These are phyloP conservation scores for Siphonodentalium dalli DNA, from an alignment of 2,888 invertebrate species.

Conservation along the genomic window DNA sequence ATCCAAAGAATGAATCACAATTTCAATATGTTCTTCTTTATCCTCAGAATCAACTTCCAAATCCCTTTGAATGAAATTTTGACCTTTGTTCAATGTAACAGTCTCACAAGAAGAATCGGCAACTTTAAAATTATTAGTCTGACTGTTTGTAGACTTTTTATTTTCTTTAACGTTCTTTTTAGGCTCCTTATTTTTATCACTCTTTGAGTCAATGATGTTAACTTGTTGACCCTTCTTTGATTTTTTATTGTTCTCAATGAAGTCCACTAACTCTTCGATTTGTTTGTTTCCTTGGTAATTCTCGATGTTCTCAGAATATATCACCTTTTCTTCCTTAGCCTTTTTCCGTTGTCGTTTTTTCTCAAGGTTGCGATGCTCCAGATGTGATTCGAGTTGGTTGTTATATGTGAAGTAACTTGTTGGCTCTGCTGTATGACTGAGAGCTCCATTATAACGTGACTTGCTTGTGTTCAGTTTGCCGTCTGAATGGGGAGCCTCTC, in stretches of 20 bases:
- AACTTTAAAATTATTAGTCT: not conserved
- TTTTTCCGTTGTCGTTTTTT: conserved; percentile 31
- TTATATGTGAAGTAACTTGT: not conserved
- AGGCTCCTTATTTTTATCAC: not conserved
- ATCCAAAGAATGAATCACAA: not conserved
- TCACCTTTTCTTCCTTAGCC: conserved; percentile 25
- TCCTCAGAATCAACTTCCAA: not conserved
- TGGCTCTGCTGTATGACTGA: not conserved
- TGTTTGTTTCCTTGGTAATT: conserved; percentile 41
- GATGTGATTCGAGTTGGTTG: not conserved
- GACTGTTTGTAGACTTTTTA: no score
- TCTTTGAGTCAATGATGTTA: not conserved
- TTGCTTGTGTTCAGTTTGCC: conserved; percentile 24
- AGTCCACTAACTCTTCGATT: conserved; percentile 42
- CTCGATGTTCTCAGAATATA: conserved; percentile 37
- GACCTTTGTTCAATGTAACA: no score
- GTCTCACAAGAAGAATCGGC: not conserved
- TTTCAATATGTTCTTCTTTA: not conserved
- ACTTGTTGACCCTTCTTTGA: no score
- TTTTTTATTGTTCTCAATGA: conserved; percentile 45
- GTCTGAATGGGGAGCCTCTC: conserved; percentile 36
- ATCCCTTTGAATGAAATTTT: no score
- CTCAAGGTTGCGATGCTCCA: not conserved
- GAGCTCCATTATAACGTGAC: no score
- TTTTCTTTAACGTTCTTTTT: no score